phyloP scores from a whole-genome alignment of 2,113 vertebrate genomes.

The Chamaea fasciata region DNA sequence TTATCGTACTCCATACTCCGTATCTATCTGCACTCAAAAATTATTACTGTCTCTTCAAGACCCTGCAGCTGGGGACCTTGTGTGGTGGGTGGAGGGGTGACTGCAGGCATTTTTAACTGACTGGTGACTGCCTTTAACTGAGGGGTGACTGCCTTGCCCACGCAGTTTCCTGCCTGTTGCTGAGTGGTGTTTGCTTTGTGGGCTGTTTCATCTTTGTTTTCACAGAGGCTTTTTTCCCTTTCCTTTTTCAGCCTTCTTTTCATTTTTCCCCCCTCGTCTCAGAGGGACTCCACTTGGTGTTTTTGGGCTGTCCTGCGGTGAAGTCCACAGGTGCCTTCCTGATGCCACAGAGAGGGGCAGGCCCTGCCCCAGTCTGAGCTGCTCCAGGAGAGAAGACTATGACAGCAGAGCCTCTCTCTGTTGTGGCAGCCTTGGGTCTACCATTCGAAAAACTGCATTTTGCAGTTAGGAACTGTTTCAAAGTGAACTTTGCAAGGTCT shows the following conservation, averaged over 20 bases:
- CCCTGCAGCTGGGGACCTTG: neutral
- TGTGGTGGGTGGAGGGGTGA: accelerated
- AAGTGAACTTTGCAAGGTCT: neutral
- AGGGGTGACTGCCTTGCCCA: accelerated
- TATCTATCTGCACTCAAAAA: neutral
- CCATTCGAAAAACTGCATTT: neutral
- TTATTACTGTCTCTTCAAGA: neutral
- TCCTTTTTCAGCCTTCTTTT: neutral
- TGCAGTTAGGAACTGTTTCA: neutral
- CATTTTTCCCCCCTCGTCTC: accelerated
- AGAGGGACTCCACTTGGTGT: accelerated
- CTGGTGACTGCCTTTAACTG: too few species aligned
- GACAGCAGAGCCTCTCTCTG: neutral
- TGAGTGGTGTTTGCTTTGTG: accelerated
- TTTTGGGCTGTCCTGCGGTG: neutral
- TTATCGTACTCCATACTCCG: neutral
- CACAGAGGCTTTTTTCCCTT: neutral
- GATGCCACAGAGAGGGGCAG: accelerated
- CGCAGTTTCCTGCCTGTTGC: neutral
- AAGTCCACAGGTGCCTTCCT: neutral
- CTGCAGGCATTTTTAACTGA: neutral
- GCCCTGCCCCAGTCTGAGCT: accelerated
- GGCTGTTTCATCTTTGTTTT: neutral
- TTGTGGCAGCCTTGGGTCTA: neutral
- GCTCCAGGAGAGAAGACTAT: neutral